Conservation (phyloP, 2,888 invertebrate genomes). For the Platerodrilus igneus region DNA sequence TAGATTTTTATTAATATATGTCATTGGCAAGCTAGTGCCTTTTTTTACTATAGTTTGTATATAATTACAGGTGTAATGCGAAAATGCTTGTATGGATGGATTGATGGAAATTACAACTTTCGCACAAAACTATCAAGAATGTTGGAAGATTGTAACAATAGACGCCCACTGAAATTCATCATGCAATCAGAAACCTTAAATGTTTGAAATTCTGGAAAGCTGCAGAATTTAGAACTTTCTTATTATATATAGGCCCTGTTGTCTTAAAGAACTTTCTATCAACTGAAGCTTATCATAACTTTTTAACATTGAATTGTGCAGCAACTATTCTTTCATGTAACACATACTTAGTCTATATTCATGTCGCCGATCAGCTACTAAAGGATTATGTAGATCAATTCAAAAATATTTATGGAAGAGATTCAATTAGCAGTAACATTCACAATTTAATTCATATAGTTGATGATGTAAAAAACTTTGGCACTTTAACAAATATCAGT, state of each 20-base stretch:
- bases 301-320: slow-evolving; percentile 15
- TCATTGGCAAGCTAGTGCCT: no score
- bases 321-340: slow-evolving; percentile 10
- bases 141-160: no score
- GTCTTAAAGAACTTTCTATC: slow-evolving; percentile 23
- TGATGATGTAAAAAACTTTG: slow-evolving; percentile 33
- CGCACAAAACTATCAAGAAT: slow-evolving; percentile 11
- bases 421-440: no score
- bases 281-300: slow-evolving; percentile 9
- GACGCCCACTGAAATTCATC: slow-evolving; percentile 22
- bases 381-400: no score
- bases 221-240: slow-evolving; percentile 25
- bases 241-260: slow-evolving; percentile 26
- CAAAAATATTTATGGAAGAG: no score
- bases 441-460: no score
- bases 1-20: no score
- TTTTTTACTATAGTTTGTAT: no score
- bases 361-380: background rate
- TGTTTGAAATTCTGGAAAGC: slow-evolving; percentile 28
- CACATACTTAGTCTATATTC: background rate
- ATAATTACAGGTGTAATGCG: slow-evolving; percentile 14
- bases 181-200: slow-evolving; percentile 20
- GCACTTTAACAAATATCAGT: slow-evolving; percentile 33
- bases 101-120: slow-evolving; percentile 18
- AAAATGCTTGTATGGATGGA: slow-evolving; percentile 18